Conservation (phyloP, 2,888 invertebrate species). For the Hypsopygia costalis region DNA sequence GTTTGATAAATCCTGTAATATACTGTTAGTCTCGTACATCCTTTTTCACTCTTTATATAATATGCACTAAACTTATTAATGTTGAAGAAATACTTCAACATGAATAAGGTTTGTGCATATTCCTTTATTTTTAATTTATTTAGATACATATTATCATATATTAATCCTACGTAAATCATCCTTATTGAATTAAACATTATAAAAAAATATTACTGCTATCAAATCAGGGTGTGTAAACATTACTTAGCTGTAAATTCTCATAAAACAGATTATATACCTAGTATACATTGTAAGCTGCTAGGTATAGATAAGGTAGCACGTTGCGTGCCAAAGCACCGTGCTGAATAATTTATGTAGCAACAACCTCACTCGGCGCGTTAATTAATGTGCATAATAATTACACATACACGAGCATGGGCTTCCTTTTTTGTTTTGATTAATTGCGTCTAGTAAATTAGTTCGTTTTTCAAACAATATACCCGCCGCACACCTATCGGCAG, state of each 20-base stretch:
- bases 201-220: too few species aligned
- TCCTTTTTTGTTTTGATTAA: slow-evolving; percentile 78
- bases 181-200: too few species aligned
- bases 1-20: too few species aligned
- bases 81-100: too few species aligned
- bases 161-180: too few species aligned
- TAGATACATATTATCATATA: too few species aligned
- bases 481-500: background rate
- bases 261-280: background rate
- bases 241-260: background rate
- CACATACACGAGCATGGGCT: slow-evolving; percentile 70
- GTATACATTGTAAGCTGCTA: slow-evolving; percentile 8
- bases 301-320: slow-evolving; percentile 29
- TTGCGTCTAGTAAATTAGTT: slow-evolving; percentile 65
- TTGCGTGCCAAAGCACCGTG: slow-evolving; percentile 53
- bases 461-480: slow-evolving; percentile 43
- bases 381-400: slow-evolving; percentile 80
- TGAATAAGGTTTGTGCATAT: too few species aligned
- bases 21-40: too few species aligned
- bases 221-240: too few species aligned
- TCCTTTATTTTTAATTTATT: too few species aligned
- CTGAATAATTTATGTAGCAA: slow-evolving; percentile 63
- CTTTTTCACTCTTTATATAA: too few species aligned
- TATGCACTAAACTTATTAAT: too few species aligned
- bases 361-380: slow-evolving; percentile 51